Evolutionary conservation across 2,888 invertebrate genomes (phyloP), one percentile per base, ranked within the genome.

Genomic region (Eristalis intricaria): DNA sequence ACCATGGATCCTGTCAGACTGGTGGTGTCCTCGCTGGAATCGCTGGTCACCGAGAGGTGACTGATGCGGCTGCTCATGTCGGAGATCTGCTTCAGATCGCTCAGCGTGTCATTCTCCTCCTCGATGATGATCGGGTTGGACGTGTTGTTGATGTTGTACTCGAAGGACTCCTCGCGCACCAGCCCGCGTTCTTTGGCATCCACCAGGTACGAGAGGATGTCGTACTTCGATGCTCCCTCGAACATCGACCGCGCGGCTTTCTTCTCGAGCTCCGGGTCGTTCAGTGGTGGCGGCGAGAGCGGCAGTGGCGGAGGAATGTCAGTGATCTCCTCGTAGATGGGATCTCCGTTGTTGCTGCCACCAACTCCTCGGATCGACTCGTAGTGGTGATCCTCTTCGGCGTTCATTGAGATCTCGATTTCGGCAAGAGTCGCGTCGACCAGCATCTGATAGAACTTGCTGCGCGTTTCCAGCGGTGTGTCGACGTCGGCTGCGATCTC

Each of bases 191-290:
- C 96, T 93, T 97, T 96, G 84, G 97, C 97, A 92, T 97, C 97
- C 84, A 98, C 97, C 88, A 98, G 94, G 91, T 98, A 98, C 84
- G 97, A 97, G 70, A 98, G 94, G 90, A 98, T 97, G 91, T 98
- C 98, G 90, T 97, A 97, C 92, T 97, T 97, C 15, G 97, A 97
- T 81, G 96, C 96, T 70, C 97, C 96, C 93, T 96, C 95, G 93
- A 97, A 96, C 91, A 96, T 96, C 66, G 96, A 96, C 4, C 92
- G 90, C 1, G 92, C 91, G 0, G 91, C 95, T 91, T 96, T 96
- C 91, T 96, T 96, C 74, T 96, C 96, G 89, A 96, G 94, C 79
- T 96, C 95, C 66, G 96, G 94, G 89, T 95, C 95, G 26, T 95
- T 93, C n/a, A 94, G 94, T 0, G 97, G 97, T 1, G 97, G 97